Conservation (phyloP, 1,140 invertebrate species). For the Heliothis virescens region DNA sequence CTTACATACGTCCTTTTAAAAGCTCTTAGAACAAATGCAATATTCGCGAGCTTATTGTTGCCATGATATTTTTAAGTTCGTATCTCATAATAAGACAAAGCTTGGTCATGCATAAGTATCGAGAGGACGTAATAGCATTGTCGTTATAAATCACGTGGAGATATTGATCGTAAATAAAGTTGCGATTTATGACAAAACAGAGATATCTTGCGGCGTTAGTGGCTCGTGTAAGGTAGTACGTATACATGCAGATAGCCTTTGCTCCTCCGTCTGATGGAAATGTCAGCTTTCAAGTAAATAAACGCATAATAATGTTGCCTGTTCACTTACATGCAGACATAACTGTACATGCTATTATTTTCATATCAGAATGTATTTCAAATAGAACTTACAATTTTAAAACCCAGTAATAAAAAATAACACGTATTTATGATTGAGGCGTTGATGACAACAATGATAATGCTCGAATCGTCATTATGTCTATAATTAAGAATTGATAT, state of each 20-base stretch:
- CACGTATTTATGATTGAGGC: background rate
- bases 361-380: background rate
- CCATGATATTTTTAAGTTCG: slow-evolving; percentile 28
- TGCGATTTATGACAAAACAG: slow-evolving; percentile 75
- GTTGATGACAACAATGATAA: slow-evolving; percentile 14
- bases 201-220: slow-evolving; percentile 61
- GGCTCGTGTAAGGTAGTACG: slow-evolving; percentile 44
- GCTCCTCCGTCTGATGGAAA: slow-evolving; percentile 60
- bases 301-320: slow-evolving; percentile 56
- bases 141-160: slow-evolving; percentile 73
- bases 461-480: background rate
- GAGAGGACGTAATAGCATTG: slow-evolving; percentile 63
- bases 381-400: too few relatives aligned
- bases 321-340: slow-evolving; percentile 29
- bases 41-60: background rate
- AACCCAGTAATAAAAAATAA: too few relatives aligned
- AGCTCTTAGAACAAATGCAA: background rate
- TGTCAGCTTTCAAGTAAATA: slow-evolving; percentile 64
- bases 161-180: slow-evolving; percentile 80
- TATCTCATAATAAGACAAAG: slow-evolving; percentile 49
- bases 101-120: slow-evolving; percentile 50
- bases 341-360: slow-evolving; percentile 15
- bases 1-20: background rate
- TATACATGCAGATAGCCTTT: slow-evolving; percentile 58
- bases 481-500: slow-evolving; percentile 28